Percentiles rank a stretch among this genome's conserved stretches.
Evolutionary conservation across 2,888 invertebrate species (phyloP).

Genomic region (Hypolimnas misippus): DNA sequence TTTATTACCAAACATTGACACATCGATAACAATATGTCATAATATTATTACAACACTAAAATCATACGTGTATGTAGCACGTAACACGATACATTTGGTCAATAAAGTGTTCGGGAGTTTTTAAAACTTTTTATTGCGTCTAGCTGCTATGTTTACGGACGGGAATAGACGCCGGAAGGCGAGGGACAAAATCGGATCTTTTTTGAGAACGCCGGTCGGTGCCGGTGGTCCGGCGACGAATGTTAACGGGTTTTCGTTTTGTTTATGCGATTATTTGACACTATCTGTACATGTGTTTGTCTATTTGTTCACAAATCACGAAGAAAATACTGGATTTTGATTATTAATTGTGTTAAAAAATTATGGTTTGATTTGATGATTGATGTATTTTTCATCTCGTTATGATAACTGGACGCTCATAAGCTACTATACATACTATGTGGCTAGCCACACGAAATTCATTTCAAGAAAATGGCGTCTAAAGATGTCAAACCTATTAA

Average conservation of each 20-base stretch:
- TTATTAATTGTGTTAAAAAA: too few relatives aligned
- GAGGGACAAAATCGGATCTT: slow-evolving; percentile 60
- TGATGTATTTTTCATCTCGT: too few relatives aligned
- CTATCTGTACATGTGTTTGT: too few relatives aligned
- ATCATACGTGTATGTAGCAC: slow-evolving; percentile 28
- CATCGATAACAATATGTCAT: not conserved
- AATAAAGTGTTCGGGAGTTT: slow-evolving; percentile 42
- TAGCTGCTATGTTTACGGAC: slow-evolving; percentile 44
- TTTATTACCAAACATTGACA: not conserved
- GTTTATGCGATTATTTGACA: slow-evolving; percentile 8
- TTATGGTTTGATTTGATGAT: too few relatives aligned
- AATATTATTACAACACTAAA: slow-evolving; percentile 2
- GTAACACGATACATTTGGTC: slow-evolving; percentile 48
- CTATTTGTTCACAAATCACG: too few relatives aligned
- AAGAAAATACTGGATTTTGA: too few relatives aligned
- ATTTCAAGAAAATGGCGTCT: too few relatives aligned
- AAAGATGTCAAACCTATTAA: too few relatives aligned
- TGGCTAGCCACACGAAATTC: too few relatives aligned
- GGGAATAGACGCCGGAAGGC: slow-evolving; percentile 58
- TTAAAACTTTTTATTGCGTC: slow-evolving; percentile 44
- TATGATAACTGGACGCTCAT: too few relatives aligned
- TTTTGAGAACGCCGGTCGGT: slow-evolving; percentile 60
- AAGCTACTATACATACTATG: too few relatives aligned
- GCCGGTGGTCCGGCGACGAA: slow-evolving; percentile 45
- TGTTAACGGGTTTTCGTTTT: slow-evolving; percentile 4